Percentiles rank a stretch among this genome's conserved stretches.
These are phyloP conservation scores for Nannospalax galili DNA, from an alignment of 2,113 vertebrate genomes.

Conservation along the genomic window DNA sequence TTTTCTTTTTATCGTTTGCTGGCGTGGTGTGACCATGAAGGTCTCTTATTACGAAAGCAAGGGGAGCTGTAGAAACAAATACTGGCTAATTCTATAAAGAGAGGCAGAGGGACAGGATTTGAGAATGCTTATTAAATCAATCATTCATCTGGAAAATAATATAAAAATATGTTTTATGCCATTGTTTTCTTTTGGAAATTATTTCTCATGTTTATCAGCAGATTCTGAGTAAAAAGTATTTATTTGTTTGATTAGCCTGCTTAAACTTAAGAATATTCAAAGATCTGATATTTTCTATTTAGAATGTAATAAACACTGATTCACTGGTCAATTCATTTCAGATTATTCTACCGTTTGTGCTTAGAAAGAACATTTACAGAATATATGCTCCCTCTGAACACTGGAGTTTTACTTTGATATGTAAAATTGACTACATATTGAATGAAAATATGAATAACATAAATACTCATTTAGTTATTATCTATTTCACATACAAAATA, in stretches of 20 bases:
- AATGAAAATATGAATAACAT: background rate
- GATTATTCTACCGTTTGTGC: constrained; percentile 17
- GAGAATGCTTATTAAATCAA: constrained; percentile 35
- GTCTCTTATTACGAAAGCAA: background rate
- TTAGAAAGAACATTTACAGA: constrained; percentile 27
- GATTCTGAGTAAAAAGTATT: constrained; percentile 45
- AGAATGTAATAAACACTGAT: background rate
- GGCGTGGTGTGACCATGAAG: background rate
- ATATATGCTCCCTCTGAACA: background rate
- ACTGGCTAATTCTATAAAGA: constrained; percentile 31
- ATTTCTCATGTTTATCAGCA: constrained; percentile 35
- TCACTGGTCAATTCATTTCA: background rate
- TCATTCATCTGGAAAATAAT: constrained; percentile 35
- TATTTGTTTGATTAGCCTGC: background rate
- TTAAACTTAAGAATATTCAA: background rate
- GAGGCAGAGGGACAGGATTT: background rate
- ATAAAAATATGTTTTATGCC: constrained; percentile 29
- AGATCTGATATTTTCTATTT: constrained; percentile 34
- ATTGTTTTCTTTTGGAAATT: constrained; percentile 48
- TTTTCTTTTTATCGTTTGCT: background rate
- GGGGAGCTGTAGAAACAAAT: constrained; percentile 8
- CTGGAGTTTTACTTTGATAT: constrained; percentile 26
- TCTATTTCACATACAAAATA: background rate
- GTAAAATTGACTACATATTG: background rate
- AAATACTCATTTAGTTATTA: constrained; percentile 29